These are phyloP conservation scores for Seriola rivoliana DNA, from an alignment of 2,113 vertebrate genomes.

Conservation along the genomic window DNA sequence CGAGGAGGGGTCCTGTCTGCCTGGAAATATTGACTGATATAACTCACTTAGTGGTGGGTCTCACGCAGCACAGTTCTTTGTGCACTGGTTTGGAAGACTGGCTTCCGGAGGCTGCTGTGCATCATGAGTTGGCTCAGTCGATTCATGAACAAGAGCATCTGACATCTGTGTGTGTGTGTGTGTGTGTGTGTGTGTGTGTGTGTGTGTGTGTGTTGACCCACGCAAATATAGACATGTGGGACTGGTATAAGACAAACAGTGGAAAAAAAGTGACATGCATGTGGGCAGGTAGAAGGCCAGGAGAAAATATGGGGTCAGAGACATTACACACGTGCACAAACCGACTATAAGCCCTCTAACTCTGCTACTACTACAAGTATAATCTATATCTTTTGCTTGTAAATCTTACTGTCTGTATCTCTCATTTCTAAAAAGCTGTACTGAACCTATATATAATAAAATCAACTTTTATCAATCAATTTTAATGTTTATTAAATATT, in stretches of 20 bases:
- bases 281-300: conserved; percentile 4
- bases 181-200: background rate
- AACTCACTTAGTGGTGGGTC: conserved; percentile 25
- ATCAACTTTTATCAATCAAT: no score
- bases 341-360: background rate
- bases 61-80: conserved; percentile 8
- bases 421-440: background rate
- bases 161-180: background rate
- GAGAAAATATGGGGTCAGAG: background rate
- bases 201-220: conserved; percentile 22
- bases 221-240: conserved; percentile 13
- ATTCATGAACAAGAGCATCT: conserved; percentile 32
- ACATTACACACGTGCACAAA: background rate
- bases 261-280: background rate
- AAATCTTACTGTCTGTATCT: background rate
- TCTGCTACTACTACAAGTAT: no score
- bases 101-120: conserved; percentile 5
- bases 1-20: conserved; percentile 5
- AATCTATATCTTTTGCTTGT: background rate
- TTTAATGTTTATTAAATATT: background rate
- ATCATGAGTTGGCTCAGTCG: conserved; percentile 2
- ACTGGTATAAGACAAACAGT: conserved; percentile 4
- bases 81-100: conserved; percentile 70
- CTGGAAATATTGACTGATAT: conserved; percentile 66
- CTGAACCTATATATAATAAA: no score